phyloP scores from a whole-genome alignment of 2,113 vertebrate species.

The Oryzias woworae region DNA sequence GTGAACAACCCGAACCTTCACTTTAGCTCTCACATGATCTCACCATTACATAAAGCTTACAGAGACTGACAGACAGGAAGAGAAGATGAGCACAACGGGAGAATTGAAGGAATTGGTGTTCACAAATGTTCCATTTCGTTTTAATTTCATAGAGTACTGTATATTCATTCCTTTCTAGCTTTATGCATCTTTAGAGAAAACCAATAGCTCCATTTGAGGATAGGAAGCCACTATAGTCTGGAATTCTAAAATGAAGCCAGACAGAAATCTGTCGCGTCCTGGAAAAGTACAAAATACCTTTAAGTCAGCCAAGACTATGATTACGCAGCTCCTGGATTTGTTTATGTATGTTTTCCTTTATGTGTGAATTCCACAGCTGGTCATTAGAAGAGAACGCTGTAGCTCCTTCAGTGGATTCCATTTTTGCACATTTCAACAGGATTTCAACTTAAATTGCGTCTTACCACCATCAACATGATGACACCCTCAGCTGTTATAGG shows the following conservation, averaged over 20 bases:
- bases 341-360: conserved; percentile 7
- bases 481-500: neutral
- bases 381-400: conserved; percentile 7
- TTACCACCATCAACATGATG: neutral
- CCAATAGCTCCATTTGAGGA: conserved; percentile 1
- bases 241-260: conserved; percentile 13
- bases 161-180: neutral
- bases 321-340: conserved; percentile 16
- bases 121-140: no score
- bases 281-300: conserved; percentile 14
- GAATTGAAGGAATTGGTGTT: conserved; percentile 2
- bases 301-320: conserved; percentile 47
- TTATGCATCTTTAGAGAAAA: neutral
- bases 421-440: neutral
- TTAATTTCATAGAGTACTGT: neutral
- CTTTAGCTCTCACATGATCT: conserved; percentile 58
- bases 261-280: conserved; percentile 43
- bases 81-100: neutral
- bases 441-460: conserved; percentile 5
- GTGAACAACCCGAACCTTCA: conserved; percentile 49
- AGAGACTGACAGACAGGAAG: conserved; percentile 1
- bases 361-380: neutral
- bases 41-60: conserved; percentile 32
- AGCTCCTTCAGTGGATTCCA: conserved; percentile 4
- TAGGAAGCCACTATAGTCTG: conserved; percentile 26